A percentile compares a stretch with the other conserved stretches of the same genome.
phyloP scores from a whole-genome alignment of 1,140 invertebrate genomes.

The Metopolophium dirhodum region DNA sequence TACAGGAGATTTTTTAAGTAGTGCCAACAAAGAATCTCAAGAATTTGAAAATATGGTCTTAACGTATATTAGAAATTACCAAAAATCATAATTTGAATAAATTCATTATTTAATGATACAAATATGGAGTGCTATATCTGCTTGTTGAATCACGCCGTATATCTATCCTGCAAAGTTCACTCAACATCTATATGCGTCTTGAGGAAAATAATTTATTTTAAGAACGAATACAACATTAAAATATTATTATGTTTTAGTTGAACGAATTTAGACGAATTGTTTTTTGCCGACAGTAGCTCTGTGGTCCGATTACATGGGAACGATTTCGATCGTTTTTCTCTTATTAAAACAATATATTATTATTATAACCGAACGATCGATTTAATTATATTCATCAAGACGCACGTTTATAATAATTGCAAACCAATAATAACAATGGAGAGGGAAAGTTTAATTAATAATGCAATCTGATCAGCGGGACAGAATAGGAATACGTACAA shows the following conservation, averaged over 20 bases:
- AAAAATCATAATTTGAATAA: too few relatives aligned
- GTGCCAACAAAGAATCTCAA: too few relatives aligned
- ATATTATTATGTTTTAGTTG: not conserved
- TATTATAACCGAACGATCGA: not conserved
- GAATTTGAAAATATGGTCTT: too few relatives aligned
- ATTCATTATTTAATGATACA: too few relatives aligned
- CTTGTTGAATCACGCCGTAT: not conserved
- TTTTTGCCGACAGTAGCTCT: not conserved
- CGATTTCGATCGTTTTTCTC: not conserved
- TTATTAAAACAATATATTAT: slow-evolving; percentile 38
- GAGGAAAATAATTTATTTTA: not conserved
- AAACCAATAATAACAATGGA: slow-evolving; percentile 25
- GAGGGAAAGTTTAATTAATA: slow-evolving; percentile 42
- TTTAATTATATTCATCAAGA: slow-evolving; percentile 39
- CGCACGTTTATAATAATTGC: slow-evolving; percentile 23
- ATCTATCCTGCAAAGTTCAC: not conserved
- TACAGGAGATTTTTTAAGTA: too few relatives aligned
- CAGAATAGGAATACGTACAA: slow-evolving; percentile 14
- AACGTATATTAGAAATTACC: too few relatives aligned
- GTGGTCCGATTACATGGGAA: not conserved
- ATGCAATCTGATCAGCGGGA: not conserved
- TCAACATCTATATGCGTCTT: not conserved
- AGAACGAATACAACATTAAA: not conserved
- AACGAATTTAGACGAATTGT: not conserved
- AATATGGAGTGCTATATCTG: too few relatives aligned